Evolutionary conservation across 1,140 invertebrate species (phyloP), one percentile per base, ranked within the genome.

Genomic region (Eupeodes corollae): DNA sequence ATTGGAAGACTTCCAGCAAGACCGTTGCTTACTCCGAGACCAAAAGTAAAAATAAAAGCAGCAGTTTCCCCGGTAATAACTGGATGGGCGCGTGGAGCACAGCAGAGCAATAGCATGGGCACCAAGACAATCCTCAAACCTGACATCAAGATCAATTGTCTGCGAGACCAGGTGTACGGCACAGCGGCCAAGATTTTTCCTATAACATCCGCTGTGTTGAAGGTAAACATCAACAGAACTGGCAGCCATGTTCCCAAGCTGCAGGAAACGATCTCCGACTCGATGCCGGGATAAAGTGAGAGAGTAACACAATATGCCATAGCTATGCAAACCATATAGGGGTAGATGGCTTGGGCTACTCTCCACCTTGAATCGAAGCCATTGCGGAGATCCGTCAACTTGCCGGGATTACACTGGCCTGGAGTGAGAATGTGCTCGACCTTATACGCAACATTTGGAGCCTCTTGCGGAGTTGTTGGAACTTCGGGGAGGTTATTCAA

Each of bases 1-100:
- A 93, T 93, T 1, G 90, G 90, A 10, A 92, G 77, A 50, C 87
- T 90, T 2, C 91, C 90, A 46, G 92, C 79, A 14, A 92, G 73
- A 1, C 90, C 91, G 58, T 93, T 93, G 42, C 82, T 84, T 1
- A 91, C 70, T 13, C 91, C 91, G 35, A 94, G 70, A 0, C 87
- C 58, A 6, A 86, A 70, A 3, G 86, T 84, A 44, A 85, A 78
- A 37, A 83, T 61, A 44, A 90, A 68, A 0, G 66, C 63, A 3
- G 66, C 58, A 15, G 70, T 72, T 58, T 89, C 85, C 0, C 79
- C 79, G 0, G 79, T 72, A 35, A 91, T 79, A 31, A 86, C 72
- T 0, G 88, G 88, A 15, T 74, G 69, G 26, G 73, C 69, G 33
- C 86, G 73, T 0, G 88, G 88, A 6, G 82, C 79, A 15, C 83